Evolutionary conservation across 2,888 invertebrate species (phyloP).

Genomic region (Epiblema foenella): DNA sequence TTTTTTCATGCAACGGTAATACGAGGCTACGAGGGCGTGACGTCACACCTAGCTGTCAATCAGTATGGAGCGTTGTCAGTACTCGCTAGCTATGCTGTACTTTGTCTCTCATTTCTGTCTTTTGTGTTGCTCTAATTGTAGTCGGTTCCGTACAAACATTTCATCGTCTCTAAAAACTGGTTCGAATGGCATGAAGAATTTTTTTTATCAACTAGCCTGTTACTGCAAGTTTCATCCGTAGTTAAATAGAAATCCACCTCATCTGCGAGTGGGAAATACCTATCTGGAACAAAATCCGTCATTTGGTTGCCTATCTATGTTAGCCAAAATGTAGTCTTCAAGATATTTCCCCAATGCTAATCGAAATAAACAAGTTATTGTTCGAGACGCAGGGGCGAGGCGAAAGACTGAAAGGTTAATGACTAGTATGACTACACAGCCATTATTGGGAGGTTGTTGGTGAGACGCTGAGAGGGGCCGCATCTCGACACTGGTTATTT

Average conservation of each 20-base stretch:
- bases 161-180: no score
- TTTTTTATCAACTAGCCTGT: no score
- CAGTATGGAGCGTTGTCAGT: no score
- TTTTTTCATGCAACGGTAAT: no score
- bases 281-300: not conserved
- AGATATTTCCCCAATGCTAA: conserved; percentile 42
- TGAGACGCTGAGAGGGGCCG: conserved; percentile 67
- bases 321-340: conserved; percentile 12
- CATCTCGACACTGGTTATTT: conserved; percentile 73
- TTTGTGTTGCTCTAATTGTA: no score
- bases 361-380: conserved; percentile 49
- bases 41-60: no score
- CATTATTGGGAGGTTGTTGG: conserved; percentile 66
- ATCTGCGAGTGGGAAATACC: not conserved
- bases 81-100: no score
- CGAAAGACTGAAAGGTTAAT: conserved; percentile 69
- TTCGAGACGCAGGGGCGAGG: conserved; percentile 48
- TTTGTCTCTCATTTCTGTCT: no score
- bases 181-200: no score
- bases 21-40: no score
- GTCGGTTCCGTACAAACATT: no score
- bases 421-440: conserved; percentile 70
- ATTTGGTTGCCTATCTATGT: not conserved
- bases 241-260: no score
- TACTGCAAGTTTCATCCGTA: not conserved